Evolutionary conservation across 1,140 invertebrate genomes (phyloP).

Genomic region (Pogonognathellus flavescens): DNA sequence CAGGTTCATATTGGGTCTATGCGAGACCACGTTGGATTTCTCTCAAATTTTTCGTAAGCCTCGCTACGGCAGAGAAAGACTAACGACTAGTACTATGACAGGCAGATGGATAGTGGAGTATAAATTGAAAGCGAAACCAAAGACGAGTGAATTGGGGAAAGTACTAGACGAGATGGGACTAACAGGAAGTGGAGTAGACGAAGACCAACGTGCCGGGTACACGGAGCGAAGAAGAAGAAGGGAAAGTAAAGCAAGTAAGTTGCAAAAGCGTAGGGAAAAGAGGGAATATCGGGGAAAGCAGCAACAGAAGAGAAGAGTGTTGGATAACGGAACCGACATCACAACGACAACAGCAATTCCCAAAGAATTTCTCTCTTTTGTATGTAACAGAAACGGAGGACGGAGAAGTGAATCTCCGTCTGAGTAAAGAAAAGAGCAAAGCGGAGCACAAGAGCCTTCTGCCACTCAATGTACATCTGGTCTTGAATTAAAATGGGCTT

Average conservation of each 20-base stretch:
- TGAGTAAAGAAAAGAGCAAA: slow-evolving; percentile 35
- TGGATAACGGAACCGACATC: slow-evolving; percentile 3
- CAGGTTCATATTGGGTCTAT: too few relatives aligned
- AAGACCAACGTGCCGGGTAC: background rate
- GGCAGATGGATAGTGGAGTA: background rate
- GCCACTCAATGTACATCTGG: slow-evolving; percentile 37
- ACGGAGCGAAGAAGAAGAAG: background rate
- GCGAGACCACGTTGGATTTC: too few relatives aligned
- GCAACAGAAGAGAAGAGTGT: background rate
- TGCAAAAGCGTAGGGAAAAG: background rate
- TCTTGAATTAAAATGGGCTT: slow-evolving; percentile 47
- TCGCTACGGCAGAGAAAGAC: too few relatives aligned
- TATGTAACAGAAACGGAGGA: background rate
- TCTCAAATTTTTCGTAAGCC: too few relatives aligned
- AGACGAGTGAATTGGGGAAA: too few relatives aligned
- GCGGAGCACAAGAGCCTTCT: slow-evolving; percentile 30
- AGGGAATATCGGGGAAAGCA: background rate
- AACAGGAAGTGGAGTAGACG: background rate
- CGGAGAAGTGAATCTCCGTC: slow-evolving; percentile 8
- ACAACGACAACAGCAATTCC: slow-evolving; percentile 29
- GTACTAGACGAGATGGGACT: background rate
- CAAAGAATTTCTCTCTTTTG: slow-evolving; percentile 26
- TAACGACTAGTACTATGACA: too few relatives aligned
- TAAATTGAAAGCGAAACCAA: too few relatives aligned
- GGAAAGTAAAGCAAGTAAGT: background rate